Base-by-base conservation (phyloP, 2,797 vertebrate genomes). In the Poliocrania exsul region DNA sequence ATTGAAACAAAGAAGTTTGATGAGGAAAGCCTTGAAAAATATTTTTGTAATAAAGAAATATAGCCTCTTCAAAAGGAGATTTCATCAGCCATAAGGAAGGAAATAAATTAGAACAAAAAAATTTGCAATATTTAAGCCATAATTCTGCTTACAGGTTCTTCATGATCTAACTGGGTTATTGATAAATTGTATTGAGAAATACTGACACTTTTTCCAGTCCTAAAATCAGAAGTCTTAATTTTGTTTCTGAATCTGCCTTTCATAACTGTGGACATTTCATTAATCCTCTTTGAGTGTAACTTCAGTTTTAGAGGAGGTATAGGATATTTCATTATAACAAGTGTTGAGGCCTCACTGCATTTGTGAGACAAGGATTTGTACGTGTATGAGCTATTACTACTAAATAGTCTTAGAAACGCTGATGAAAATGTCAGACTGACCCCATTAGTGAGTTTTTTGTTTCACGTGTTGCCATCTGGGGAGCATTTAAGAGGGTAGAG, bases 11-110 rank as follows among this genome's bases (percentile, higher is more conserved):
- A 69, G 47, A 73, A 77, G 29, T 74, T 85, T 83, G 49, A 77
- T 74, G 58, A 57, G 31, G 33, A 88, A 81, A 92, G 50, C 50
- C 58, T 90, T 78, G n/a, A 83, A 92, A 93, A 94, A 81, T 86
- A 87, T 35, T 89, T 93, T 53, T 71, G 12, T 51, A 60, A 82
- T 42, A 62, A 57, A 80, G 67, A 87, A 92, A 65, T 50, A 82
- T 0, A 73, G 26, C 17, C 24, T 61, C 28, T 58, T 73, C 25
- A 72, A 81, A 90, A 86, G 58, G 38, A 58, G 47, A 6, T 28
- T 71, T 54, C 47, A 73, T 44, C 53, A 85, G 31, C 42, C 44
- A 93, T 57, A 75, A 72, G n/a, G 25, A 71, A 85, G 25, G 23
- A 18, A 65, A 77, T 85, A 91, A 70, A 77, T 83, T 35, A 77